phyloP scores from a whole-genome alignment of 2,113 vertebrate genomes.

The Morone chrysops region DNA sequence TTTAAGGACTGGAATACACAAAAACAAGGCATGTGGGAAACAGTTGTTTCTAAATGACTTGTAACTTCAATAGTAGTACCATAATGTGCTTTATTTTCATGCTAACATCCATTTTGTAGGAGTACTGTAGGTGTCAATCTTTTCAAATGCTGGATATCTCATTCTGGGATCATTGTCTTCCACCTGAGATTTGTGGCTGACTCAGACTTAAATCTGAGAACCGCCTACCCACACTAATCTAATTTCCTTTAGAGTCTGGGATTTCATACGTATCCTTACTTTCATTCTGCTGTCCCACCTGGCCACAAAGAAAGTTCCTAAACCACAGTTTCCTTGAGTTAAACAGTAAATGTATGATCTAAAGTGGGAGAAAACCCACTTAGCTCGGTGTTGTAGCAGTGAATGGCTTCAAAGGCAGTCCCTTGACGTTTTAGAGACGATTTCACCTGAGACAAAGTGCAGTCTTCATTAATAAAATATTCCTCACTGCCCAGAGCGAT shows the following conservation, averaged over 20 bases:
- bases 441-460: slow-evolving; percentile 73
- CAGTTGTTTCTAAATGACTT: slow-evolving; percentile 4
- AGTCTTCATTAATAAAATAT: slow-evolving; percentile 80
- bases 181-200: slow-evolving; percentile 32
- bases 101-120: slow-evolving; percentile 50
- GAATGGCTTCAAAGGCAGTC: slow-evolving; percentile 53
- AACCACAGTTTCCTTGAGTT: slow-evolving; percentile 31
- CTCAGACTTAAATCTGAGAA: slow-evolving; percentile 48
- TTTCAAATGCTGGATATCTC: slow-evolving; percentile 41
- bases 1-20: background rate
- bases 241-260: slow-evolving; percentile 41
- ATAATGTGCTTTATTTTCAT: slow-evolving; percentile 52
- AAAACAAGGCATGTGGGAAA: background rate
- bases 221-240: slow-evolving; percentile 48
- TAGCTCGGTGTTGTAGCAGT: slow-evolving; percentile 49
- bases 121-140: slow-evolving; percentile 42
- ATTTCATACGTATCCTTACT: slow-evolving; percentile 48
- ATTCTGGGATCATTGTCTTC: slow-evolving; percentile 39
- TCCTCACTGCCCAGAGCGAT: slow-evolving; percentile 60
- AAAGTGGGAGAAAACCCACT: slow-evolving; percentile 63
- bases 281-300: slow-evolving; percentile 48
- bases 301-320: slow-evolving; percentile 41
- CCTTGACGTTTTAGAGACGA: slow-evolving; percentile 51
- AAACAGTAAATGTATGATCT: slow-evolving; percentile 50
- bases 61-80: background rate